Conservation (phyloP, 2,113 vertebrate genomes). For the Tragelaphus strepsiceros region DNA sequence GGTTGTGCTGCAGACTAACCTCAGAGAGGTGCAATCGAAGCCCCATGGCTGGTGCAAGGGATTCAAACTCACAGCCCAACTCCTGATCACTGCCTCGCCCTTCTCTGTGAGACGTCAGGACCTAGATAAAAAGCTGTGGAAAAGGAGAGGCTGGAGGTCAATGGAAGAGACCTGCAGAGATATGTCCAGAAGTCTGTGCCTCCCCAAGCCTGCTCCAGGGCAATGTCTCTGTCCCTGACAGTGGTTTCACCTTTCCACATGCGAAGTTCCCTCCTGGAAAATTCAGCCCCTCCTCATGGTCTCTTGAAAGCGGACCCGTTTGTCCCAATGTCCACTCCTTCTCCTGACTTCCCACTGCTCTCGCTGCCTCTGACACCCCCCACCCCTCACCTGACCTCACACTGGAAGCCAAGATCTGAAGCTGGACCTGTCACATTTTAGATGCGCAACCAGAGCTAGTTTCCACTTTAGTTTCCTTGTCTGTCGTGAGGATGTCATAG, state of each 20-base stretch:
- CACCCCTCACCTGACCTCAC: not conserved
- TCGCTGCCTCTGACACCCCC: not conserved
- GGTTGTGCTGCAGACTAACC: not conserved
- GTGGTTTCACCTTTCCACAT: not conserved
- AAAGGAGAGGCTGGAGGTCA: not conserved
- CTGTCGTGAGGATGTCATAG: not conserved
- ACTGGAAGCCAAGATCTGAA: not conserved
- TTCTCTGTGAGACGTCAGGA: not conserved
- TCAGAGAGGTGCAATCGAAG: not conserved
- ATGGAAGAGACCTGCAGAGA: not conserved
- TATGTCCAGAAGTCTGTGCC: too few species aligned
- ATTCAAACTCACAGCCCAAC: not conserved
- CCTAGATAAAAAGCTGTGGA: not conserved
- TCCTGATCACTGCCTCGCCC: not conserved
- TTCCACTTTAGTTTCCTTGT: not conserved
- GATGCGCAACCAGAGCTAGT: not conserved
- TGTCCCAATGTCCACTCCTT: not conserved
- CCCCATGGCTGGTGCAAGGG: not conserved
- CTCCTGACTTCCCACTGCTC: not conserved
- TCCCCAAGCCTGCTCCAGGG: not conserved
- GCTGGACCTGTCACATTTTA: not conserved
- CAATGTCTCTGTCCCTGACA: not conserved
- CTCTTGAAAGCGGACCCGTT: not conserved
- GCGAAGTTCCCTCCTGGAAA: not conserved
- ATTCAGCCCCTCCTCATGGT: not conserved